Percentiles rank a stretch among this genome's conserved stretches.
Evolutionary conservation across 2,888 invertebrate species (phyloP).

Genomic region (Oscheius onirici): DNA sequence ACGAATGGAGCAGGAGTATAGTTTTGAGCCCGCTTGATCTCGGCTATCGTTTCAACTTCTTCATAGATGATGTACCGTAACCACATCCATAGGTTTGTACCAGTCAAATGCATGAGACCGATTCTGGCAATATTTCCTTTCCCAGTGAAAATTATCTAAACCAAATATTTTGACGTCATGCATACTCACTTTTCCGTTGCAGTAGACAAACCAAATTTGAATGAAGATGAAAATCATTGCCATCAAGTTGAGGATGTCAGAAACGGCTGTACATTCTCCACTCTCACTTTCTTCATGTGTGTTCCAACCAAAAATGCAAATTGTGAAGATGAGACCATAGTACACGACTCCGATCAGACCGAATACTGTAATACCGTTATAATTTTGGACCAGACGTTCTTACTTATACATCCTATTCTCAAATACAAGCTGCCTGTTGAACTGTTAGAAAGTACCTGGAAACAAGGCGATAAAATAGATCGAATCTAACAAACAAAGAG

Average conservation of each 20-base stretch:
- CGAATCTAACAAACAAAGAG: too few species aligned
- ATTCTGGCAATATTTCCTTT: conserved; percentile 52
- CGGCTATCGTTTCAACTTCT: conserved; percentile 57
- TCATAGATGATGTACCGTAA: conserved; percentile 57
- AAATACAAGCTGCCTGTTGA: conserved; percentile 62
- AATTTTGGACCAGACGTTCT: conserved; percentile 8
- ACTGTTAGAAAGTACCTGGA: conserved; percentile 50
- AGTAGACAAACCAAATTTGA: conserved; percentile 63
- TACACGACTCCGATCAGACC: conserved; percentile 58
- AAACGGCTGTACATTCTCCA: conserved; percentile 50
- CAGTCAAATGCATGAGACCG: conserved; percentile 57
- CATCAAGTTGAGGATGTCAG: conserved; percentile 43
- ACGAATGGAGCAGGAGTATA: conserved; percentile 25
- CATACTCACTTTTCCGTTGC: conserved; percentile 59
- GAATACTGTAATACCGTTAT: conserved; percentile 43
- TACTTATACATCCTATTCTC: conserved; percentile 57
- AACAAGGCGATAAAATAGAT: too few species aligned
- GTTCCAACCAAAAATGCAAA: conserved; percentile 51
- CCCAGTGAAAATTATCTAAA: conserved; percentile 56
- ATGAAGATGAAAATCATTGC: conserved; percentile 52
- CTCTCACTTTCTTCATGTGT: conserved; percentile 29
- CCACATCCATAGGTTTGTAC: conserved; percentile 62
- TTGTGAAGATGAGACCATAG: conserved; percentile 47
- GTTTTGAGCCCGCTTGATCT: conserved; percentile 37
- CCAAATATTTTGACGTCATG: too few species aligned